Base-by-base conservation (phyloP, 2,888 invertebrate species). In the Synanthedon tipuliformis region DNA sequence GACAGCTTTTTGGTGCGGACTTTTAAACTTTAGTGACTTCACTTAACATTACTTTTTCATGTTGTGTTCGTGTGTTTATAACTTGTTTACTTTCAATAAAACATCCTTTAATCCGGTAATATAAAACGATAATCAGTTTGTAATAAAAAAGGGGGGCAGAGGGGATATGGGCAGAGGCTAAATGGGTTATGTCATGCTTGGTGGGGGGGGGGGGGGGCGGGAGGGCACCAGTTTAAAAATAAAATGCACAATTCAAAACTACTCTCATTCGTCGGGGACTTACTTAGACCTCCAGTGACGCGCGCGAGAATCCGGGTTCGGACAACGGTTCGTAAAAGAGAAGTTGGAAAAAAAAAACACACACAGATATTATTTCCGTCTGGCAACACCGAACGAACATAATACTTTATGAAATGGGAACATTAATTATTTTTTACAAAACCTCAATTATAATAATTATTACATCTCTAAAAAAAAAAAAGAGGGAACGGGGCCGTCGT, bases 231-330 rank as follows among this genome's bases (percentile, higher is more conserved):
- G 10, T 34, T 34, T 18, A 8, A 49, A 16, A 49, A 45, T 3
- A 41, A n/a, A 41, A n/a, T 41, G n/a, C 13, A 41, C 41, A 41
- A n/a, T n/a, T n/a, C n/a, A n/a, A n/a, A n/a, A n/a, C n/a, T n/a
- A 13, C 15, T 13, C 15, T 45, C 49, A 49, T 8, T 18, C 16
- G 15, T 23, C 5, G 4, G 49, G 49, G 49, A 87, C 87, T 87
- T 87, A 87, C 87, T 87, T 66, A 87, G 70, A 80, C 87, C 87
- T 87, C 87, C 87, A 86, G 69, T 68, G 67, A 85, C 73, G 72
- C 85, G 86, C 74, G 79, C 78, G 75, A 81, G 71, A 69, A 81
- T 83, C 87, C 87, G 85, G 78, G 77, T 70, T 72, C 84, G 86
- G 86, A 87, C 87, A 85, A 85, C 81, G 73, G 77, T 77, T 67